These are phyloP conservation scores for Falcaria lacertinaria DNA, from an alignment of 2,888 invertebrate genomes.

Conservation along the genomic window DNA sequence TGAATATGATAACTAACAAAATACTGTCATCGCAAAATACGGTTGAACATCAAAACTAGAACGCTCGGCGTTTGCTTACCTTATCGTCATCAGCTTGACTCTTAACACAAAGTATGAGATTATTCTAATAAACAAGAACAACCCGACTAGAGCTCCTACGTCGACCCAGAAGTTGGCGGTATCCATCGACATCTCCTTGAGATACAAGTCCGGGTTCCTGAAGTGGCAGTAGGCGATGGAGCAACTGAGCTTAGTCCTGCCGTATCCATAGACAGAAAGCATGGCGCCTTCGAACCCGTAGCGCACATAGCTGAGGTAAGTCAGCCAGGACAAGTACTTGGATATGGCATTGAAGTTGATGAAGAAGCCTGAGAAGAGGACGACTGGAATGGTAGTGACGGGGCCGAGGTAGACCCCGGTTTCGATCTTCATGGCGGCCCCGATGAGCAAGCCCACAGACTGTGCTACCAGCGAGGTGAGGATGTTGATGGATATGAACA, in stretches of 20 bases:
- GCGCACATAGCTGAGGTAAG: conserved; percentile 91
- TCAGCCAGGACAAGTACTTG: conserved; percentile 91
- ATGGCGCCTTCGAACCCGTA: conserved; percentile 97
- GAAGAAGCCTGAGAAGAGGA: conserved; percentile 96
- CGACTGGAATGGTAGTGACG: conserved; percentile 93
- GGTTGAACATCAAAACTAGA: no score
- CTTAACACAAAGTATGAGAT: conserved; percentile 91
- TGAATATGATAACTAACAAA: no score
- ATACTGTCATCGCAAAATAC: no score
- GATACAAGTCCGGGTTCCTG: conserved; percentile 88
- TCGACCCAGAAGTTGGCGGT: conserved; percentile 89
- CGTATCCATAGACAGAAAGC: conserved; percentile 93
- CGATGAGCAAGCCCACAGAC: conserved; percentile 94
- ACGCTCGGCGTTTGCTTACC: conserved; percentile 62
- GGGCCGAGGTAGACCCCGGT: conserved; percentile 90
- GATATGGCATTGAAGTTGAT: conserved; percentile 95
- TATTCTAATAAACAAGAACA: conserved; percentile 88
- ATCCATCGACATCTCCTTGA: conserved; percentile 92
- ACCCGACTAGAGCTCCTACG: conserved; percentile 88
- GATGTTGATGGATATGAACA: conserved; percentile 86
- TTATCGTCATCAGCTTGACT: conserved; percentile 84
- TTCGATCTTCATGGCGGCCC: conserved; percentile 94
- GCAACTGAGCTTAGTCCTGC: conserved; percentile 90
- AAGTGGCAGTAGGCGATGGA: conserved; percentile 91
- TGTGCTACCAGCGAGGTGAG: conserved; percentile 95